Base-by-base conservation (phyloP, 2,797 vertebrate genomes). In the Acridotheres tristis region DNA sequence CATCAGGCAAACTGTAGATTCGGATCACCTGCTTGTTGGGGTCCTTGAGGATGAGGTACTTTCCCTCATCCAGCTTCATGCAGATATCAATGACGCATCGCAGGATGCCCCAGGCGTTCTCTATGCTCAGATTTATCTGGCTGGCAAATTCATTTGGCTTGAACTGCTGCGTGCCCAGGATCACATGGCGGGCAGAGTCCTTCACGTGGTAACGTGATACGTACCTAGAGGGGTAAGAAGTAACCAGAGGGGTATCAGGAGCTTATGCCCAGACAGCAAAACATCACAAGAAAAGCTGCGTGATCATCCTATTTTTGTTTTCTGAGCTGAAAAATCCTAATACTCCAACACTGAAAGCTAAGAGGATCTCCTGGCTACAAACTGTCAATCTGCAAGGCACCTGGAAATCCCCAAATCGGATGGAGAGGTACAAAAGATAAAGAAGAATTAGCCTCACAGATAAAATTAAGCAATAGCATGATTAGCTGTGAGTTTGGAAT, bases 21-120 rank as follows among this genome's bases (percentile, higher is more conserved):
- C 99, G 98, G 87, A 99, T 99, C 95, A 99, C 99, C 98, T 99
- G 99, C 98, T 99, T 99, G 98, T 99, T 99, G 94, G 99, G 99
- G 97, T 99, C 99, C 97, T 99, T 99, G 73, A 99, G 98, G 98
- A 99, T 99, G 94, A 99, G 99, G 98, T 99, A 99, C 94, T 99
- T 99, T 79, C 99, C 99, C 98, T 99, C 99, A 23, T 99, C 99
- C 97, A 99, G 98, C 93, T 99, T 99, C 98, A 99, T 99, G 98
- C 99, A 99, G 98, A 99, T 99, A 93, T 99, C 99, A 15, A 99
- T 99, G 97, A 99, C 99, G 0, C 99, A 99, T 54, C 99, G 98
- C 74, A 99, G 98, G 97, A 99, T 99, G 48, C 99, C 99, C 99
- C 99, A 99, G 86, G 99, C 99, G 0, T 99, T 99, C 98, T 99